Base-by-base conservation (phyloP, 2,888 invertebrate genomes). In the Nysson spinosus region DNA sequence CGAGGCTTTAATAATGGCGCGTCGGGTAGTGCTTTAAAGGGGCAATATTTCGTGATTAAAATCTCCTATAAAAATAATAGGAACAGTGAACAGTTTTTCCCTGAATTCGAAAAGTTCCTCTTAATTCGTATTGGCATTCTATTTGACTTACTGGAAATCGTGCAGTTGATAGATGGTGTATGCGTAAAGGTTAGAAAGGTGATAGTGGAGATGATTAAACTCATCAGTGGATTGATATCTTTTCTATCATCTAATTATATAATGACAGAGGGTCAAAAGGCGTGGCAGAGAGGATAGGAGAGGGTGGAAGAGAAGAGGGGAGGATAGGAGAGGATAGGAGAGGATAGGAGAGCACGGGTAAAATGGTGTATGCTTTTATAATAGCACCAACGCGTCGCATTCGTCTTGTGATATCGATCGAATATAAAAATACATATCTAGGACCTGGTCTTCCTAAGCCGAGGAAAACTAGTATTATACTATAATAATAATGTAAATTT, bases 381-480 rank as follows among this genome's bases (percentile, higher is more conserved):
- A 56, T 44, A 56, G 58, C 42, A 34, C 12, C 51, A 17, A 11
- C 54, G 20, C 35, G 56, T 72, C 46, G 44, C 47, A 73, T 69
- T 72, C 51, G 57, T 63, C 69, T 68, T 54, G 39, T 47, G 34
- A n/a, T 57, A 72, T 72, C 73, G 73, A 73, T 72, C 65, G 73
- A 56, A 61, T 46, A 65, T 69, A 64, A 73, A 60, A 64, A 72
- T 72, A 69, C 57, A 39, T 57, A 39, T 20, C 52, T 34, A 22
- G 30, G 20, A 47, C 32, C 37, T 30, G 22, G 22, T 46, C 34
- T 35, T 20, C 20, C 28, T 32, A 14, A 42, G 28, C 30, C 26
- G 44, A 2, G 12, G n/a, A 14, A 22, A 17, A 28, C 28, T 28
- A 28, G 22, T 19, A 34, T 34, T 22, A 28, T 26, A 11, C 5